Percentiles rank a stretch among this genome's conserved stretches.
Evolutionary conservation across 2,888 invertebrate species (phyloP).

Genomic region (Mystacides longicornis): DNA sequence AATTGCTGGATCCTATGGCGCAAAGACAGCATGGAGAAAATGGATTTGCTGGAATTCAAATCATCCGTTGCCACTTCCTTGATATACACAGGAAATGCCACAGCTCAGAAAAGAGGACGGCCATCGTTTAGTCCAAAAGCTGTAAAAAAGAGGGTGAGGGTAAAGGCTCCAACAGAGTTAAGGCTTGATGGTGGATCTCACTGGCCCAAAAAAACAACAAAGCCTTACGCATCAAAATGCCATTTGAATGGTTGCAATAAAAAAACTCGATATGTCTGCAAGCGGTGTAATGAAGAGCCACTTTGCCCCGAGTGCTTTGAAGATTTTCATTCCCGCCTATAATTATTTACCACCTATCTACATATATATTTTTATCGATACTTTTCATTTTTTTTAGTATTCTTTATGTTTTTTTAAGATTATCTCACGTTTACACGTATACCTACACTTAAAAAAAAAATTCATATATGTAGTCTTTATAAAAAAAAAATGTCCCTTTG

Average conservation of each 20-base stretch:
- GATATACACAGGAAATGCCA: neutral
- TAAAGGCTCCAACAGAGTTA: neutral
- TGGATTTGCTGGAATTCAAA: slow-evolving; percentile 3
- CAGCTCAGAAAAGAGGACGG: neutral
- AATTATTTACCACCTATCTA: neutral
- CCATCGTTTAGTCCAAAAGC: slow-evolving; percentile 4
- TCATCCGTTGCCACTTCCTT: slow-evolving; percentile 1
- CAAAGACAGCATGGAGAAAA: slow-evolving; percentile 1
- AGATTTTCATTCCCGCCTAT: slow-evolving; percentile 2
- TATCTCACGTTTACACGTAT: neutral
- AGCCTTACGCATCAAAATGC: slow-evolving; percentile 29
- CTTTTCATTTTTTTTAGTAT: neutral
- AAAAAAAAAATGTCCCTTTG: neutral
- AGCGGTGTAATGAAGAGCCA: slow-evolving; percentile 3
- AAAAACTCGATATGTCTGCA: slow-evolving; percentile 4
- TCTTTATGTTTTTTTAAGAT: neutral
- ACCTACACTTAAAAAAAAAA: neutral
- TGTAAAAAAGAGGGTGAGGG: slow-evolving; percentile 1
- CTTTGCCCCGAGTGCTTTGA: slow-evolving; percentile 4
- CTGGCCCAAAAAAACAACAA: slow-evolving; percentile 3
- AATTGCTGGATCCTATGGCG: slow-evolving; percentile 3
- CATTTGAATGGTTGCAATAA: slow-evolving; percentile 29
- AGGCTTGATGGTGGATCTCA: slow-evolving; percentile 2
- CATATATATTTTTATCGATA: neutral
- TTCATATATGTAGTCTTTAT: neutral